Base-by-base conservation (phyloP, 2,888 invertebrate genomes). In the Seira musarum region DNA sequence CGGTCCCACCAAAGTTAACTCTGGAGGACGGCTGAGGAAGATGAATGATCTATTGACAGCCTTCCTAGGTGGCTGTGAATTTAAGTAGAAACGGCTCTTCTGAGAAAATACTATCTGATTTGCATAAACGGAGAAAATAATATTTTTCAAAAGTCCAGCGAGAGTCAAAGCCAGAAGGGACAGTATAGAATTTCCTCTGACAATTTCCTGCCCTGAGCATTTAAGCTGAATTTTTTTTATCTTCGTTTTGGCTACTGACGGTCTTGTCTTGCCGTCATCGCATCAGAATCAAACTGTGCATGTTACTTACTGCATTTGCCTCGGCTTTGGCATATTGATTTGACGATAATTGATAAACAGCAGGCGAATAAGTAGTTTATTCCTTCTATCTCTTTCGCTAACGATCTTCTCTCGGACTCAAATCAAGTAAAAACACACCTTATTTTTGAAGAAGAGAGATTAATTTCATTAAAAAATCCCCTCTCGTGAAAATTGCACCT, bases 21-120 rank as follows among this genome's bases (percentile, higher is more conserved):
- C n/a, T n/a, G n/a, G n/a, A n/a, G 13, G 40, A 40, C 40, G 40
- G 6, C 6, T 8, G 40, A 40, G 13, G 6, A 67, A 63, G 67
- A 75, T 75, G 60, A 63, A 76, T 76, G 49, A 68, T 61, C 68
- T 76, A 76, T 76, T 76, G 69, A 67, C 75, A 75, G 46, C 57
- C 64, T n/a, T 40, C 49, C 22, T 53, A 69, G 76, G 76, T 76
- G 76, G 76, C 49, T 8, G 40, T 8, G 40, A 8, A 40, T 40
- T 40, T 8, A 13, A 40, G 40, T 40, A 40, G 6, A 40, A 8
- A 40, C 40, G 6, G 40, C 40, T 40, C 40, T 40, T 40, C 40
- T 13, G 13, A 6, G 40, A 40, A 40, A 40, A n/a, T 5, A 66
- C 40, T 66, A n/a, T 17, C 35, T 66, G 8, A 66, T 66, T 46